phyloP scores from a whole-genome alignment of 2,888 invertebrate genomes.

The Pachycephus smyrnensis region DNA sequence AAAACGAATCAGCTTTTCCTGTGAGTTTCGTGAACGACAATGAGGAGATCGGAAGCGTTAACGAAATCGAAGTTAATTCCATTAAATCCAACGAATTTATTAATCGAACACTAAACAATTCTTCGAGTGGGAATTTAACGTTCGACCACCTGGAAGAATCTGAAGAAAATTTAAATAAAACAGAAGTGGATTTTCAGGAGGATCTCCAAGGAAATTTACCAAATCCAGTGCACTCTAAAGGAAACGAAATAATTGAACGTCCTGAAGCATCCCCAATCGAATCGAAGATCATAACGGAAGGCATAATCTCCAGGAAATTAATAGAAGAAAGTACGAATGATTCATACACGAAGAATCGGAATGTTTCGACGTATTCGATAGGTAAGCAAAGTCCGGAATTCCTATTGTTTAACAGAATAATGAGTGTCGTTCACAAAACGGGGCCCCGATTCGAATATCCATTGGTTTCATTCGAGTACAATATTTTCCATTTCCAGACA shows the following conservation, averaged over 20 bases:
- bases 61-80: not conserved
- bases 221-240: not conserved
- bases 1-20: not conserved
- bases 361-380: not conserved
- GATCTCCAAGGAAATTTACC: not conserved
- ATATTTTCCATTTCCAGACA: not conserved
- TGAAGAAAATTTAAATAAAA: not conserved
- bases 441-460: not conserved
- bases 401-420: not conserved
- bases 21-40: not conserved
- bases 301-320: not conserved
- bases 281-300: not conserved
- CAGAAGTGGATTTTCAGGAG: not conserved
- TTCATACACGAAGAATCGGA: not conserved
- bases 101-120: not conserved
- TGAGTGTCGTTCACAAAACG: not conserved
- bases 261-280: not conserved
- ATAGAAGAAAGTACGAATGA: not conserved
- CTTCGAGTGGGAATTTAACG: not conserved
- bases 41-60: not conserved
- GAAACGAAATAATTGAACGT: not conserved
- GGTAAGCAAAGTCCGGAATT: not conserved
- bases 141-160: not conserved
- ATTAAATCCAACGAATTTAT: not conserved
- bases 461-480: not conserved